Conservation (phyloP, 2,113 vertebrate genomes). For the Dicentrarchus labrax region DNA sequence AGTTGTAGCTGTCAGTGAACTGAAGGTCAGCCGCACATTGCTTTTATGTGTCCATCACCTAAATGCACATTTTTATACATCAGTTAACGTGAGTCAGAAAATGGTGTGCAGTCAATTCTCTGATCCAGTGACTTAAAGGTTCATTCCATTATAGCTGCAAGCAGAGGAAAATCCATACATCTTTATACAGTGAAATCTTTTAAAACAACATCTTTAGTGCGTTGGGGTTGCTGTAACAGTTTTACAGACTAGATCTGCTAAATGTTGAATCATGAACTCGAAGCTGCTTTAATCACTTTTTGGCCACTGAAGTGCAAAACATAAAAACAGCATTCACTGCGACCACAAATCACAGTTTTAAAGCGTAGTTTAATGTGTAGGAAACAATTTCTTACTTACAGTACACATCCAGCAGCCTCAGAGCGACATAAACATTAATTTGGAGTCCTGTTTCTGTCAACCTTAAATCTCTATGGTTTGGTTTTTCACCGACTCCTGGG, state of each 20-base stretch:
- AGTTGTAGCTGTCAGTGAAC: slow-evolving; percentile 13
- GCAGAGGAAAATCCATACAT: not conserved
- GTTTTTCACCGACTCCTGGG: not conserved
- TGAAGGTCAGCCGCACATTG: slow-evolving; percentile 49
- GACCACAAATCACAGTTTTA: not conserved
- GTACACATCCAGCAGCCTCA: not conserved
- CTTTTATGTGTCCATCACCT: slow-evolving; percentile 34
- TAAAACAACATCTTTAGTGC: slow-evolving; percentile 6
- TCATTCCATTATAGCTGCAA: not conserved
- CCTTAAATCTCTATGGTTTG: not conserved
- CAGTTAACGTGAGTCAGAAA: slow-evolving; percentile 20
- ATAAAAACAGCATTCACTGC: not conserved
- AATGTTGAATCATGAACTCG: slow-evolving; percentile 3
- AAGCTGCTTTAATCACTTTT: not conserved
- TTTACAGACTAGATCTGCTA: not conserved
- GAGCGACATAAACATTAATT: not conserved
- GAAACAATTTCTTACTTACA: not conserved
- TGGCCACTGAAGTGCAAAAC: not conserved
- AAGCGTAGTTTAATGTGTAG: not conserved
- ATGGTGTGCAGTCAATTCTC: not conserved
- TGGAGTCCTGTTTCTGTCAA: not conserved
- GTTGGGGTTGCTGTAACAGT: not conserved
- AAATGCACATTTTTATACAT: slow-evolving; percentile 28
- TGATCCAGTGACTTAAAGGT: slow-evolving; percentile 1
- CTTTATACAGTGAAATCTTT: not conserved